These are phyloP conservation scores for Channa striata DNA, from an alignment of 2,797 vertebrate species.

Conservation along the genomic window DNA sequence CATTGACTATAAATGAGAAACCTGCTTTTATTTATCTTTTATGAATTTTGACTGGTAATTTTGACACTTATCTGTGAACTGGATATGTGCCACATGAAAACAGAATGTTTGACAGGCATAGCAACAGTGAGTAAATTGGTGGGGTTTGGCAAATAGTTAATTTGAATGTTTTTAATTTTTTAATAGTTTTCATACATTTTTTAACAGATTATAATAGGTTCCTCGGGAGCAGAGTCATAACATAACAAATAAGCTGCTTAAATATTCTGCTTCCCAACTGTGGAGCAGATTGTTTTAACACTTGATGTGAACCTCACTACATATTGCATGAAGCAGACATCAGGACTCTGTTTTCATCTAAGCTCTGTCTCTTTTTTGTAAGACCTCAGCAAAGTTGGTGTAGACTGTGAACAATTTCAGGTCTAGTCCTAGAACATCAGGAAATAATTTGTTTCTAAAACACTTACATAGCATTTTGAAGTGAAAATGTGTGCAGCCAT, in stretches of 20 bases:
- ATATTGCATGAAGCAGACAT: conserved; percentile 34
- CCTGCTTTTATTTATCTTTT: no score
- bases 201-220: not conserved
- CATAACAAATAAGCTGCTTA: conserved; percentile 2
- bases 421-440: conserved; percentile 1
- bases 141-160: not conserved
- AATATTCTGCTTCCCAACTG: not conserved
- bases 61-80: not conserved
- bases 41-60: not conserved
- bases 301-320: not conserved
- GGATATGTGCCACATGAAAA: not conserved
- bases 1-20: no score
- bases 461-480: conserved; percentile 22
- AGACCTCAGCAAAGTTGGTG: conserved; percentile 1
- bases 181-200: not conserved
- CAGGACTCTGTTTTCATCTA: conserved; percentile 13
- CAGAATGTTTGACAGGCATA: not conserved
- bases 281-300: conserved; percentile 6
- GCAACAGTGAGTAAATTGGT: not conserved
- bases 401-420: conserved; percentile 23
- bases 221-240: not conserved
- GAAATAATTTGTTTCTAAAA: conserved; percentile 20
- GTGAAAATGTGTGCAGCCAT: conserved; percentile 6
- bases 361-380: not conserved
- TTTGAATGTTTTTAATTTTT: not conserved